Base-by-base conservation (phyloP, 92 coral and sea anemone species). In the Galaxea fascicularis region DNA sequence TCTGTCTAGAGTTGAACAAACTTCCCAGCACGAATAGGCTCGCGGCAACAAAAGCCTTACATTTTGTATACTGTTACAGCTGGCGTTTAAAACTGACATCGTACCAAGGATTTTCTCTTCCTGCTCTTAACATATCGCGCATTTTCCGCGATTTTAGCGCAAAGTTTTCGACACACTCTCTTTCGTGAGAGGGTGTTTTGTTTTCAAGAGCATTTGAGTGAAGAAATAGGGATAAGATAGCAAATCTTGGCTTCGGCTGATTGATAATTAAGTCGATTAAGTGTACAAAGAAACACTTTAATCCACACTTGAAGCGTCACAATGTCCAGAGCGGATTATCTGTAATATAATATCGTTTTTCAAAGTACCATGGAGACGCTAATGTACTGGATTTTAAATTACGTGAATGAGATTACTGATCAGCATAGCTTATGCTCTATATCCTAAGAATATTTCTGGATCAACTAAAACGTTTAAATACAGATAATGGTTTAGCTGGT, bases 141-240 rank as follows among this genome's bases (percentile, higher is more conserved):
- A 49, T 66, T 65, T 26, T 31, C 41, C 27, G 66, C 30, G 65
- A 51, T 79, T 77, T 66, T 44, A 11, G 30, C 47, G 65, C 30
- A 65, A 16, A 71, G 65, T 24, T 66, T 79, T 79, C 51, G 65
- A 30, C 75, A 52, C 74, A 53, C 75, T 18, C 84, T 71, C 68
- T 82, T 82, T 41, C 86, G 86, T 82, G 86, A 82, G 86, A 69
- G 78, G 86, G 70, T 71, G 78, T 82, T 82, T 82, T 81, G 77
- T 29, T 82, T 71, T 82, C 70, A 82, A 71, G 77, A 21, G 84
- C 65, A 30, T 69, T 82, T 58, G 69, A 71, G 70, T 53, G 68
- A 71, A 57, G 67, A 81, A 81, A 41, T 52, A 58, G 26, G 78
- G 86, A 82, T 82, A 70, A 82, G 68, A 65, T 59, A 39, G 78